Base-by-base conservation (phyloP, 2,113 vertebrate species). In the Galemys pyrenaicus region DNA sequence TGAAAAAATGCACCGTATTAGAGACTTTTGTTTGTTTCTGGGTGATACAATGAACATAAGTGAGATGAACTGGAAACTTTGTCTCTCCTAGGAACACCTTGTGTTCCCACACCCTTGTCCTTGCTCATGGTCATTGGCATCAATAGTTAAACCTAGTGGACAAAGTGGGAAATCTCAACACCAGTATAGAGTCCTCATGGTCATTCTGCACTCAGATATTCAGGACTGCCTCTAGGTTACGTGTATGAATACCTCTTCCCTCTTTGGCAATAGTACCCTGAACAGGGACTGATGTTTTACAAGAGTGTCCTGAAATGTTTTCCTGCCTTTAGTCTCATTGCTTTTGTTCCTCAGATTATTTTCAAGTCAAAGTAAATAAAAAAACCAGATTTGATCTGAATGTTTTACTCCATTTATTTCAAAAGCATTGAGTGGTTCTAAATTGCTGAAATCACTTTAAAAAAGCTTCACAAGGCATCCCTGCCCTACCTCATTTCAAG, bases 281-380 rank as follows among this genome's bases (percentile, higher is more conserved):
- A 5, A 41, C 41, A 24, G 35, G 4, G 35, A 56, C 22, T 41
- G 37, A 92, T 16, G 19, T 71, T 90, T 75, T 89, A 20, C 37
- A 65, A 56, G 24, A 93, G 7, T 11, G 65, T 78, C n/a, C 30
- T 71, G 54, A 73, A 16, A 65, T 26, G n/a, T 65, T n/a, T 78
- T 46, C 15, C 16, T 60, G 56, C 19, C 8, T 73, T 26, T 5
- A 16, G 16, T 54, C 62, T 64, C n/a, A 46, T 26, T 58, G 19
- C 8, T 80, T 94, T 75, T 82, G 3, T 78, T 71, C 17, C 30
- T 73, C 24, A 67, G 41, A 84, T 28, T 85, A n/a, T 68, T 17
- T 86, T 83, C 35, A 32, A 87, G 54, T 82, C 68, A 77, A 12
- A 70, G 26, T 73, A 9, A 87, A 83, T 35, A 87, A 77, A 92